Conservation (phyloP, 2,113 vertebrate genomes). For the Nerophis lumbriciformis region DNA sequence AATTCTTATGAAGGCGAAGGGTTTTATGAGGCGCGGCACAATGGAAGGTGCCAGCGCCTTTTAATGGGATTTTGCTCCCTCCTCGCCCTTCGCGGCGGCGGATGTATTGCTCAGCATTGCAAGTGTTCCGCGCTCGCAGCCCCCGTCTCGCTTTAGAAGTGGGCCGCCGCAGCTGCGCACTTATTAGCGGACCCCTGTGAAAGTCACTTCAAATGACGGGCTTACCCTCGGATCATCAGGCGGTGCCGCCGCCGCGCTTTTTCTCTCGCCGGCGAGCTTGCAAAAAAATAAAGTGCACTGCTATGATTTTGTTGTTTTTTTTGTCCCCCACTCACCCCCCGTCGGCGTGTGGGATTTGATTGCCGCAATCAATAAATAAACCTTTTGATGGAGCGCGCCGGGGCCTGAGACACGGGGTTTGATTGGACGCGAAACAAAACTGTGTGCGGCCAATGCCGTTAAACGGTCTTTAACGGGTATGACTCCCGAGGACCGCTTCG, state of each 20-base stretch:
- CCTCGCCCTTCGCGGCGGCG: constrained; percentile 39
- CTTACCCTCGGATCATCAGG: neutral
- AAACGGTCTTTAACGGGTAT: constrained; percentile 60
- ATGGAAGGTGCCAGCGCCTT: constrained; percentile 41
- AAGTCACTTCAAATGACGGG: constrained; percentile 40
- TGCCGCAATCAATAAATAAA: constrained; percentile 57
- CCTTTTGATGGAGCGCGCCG: constrained; percentile 41
- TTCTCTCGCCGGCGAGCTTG: too few species aligned
- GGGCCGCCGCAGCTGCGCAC: constrained; percentile 52
- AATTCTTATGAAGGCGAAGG: constrained; percentile 39
- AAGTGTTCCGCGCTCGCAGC: constrained; percentile 53
- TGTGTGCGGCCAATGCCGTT: constrained; percentile 44
- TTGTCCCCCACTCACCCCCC: too few species aligned
- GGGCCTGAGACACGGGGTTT: constrained; percentile 49
- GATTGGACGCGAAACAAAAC: constrained; percentile 68
- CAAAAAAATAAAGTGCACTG: neutral
- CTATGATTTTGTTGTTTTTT: neutral
- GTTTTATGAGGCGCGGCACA: constrained; percentile 54
- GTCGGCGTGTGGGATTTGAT: constrained; percentile 20
- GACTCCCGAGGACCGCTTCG: constrained; percentile 34
- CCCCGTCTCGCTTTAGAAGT: constrained; percentile 52
- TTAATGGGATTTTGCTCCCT: constrained; percentile 69
- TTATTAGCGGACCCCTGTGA: constrained; percentile 52
- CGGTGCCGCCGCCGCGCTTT: too few species aligned
- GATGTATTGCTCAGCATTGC: constrained; percentile 57